Percentiles rank a stretch among this genome's conserved stretches.
Evolutionary conservation across 2,888 invertebrate species (phyloP).

Genomic region (Macrophya alboannulata): DNA sequence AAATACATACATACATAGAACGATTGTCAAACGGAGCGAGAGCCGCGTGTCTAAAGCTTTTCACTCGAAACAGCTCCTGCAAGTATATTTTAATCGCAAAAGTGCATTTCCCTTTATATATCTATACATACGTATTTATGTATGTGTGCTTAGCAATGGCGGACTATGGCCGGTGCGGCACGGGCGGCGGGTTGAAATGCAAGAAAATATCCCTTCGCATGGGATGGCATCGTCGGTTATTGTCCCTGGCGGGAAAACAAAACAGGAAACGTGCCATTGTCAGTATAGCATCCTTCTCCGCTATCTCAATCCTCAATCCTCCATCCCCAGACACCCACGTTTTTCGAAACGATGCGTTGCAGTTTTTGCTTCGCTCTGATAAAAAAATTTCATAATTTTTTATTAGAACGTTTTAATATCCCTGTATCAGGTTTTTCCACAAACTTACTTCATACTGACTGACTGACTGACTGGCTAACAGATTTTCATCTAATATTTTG

Average conservation of each 20-base stretch:
- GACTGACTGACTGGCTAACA: neutral
- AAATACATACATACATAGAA: neutral
- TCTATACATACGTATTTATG: neutral
- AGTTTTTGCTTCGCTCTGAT: neutral
- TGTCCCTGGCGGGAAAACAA: constrained; percentile 40
- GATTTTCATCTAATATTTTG: neutral
- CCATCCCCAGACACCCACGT: constrained; percentile 39
- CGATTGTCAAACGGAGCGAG: constrained; percentile 32
- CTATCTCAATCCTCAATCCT: neutral
- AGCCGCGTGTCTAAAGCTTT: constrained; percentile 22
- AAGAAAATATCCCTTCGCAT: neutral
- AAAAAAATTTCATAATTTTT: neutral
- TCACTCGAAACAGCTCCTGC: constrained; percentile 14
- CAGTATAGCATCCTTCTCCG: constrained; percentile 68
- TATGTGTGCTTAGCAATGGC: constrained; percentile 46
- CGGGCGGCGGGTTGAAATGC: constrained; percentile 45
- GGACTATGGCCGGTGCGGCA: constrained; percentile 39
- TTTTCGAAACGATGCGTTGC: neutral
- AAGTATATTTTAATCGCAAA: constrained; percentile 74
- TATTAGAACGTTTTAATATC: neutral
- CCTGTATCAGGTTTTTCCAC: neutral
- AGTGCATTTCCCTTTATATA: constrained; percentile 73
- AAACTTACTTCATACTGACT: too few species aligned
- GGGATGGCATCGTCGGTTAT: constrained; percentile 14
- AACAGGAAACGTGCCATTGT: constrained; percentile 72